A percentile compares a stretch with the other conserved stretches of the same genome.
Evolutionary conservation across 2,888 invertebrate genomes (phyloP).

Genomic region (Ectemnius lituratus): DNA sequence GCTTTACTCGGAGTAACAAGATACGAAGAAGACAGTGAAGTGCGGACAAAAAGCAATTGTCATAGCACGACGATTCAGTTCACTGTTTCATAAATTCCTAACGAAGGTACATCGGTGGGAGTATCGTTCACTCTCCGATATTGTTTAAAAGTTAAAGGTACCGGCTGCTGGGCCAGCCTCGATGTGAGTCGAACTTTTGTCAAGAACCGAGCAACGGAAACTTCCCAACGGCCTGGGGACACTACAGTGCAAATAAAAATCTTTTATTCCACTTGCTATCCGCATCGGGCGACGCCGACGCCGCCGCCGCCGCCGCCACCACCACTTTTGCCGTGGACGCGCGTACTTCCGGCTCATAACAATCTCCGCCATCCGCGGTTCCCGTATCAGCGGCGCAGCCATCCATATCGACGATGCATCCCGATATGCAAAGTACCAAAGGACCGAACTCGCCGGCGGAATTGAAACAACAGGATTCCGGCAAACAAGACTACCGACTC

Average conservation of each 20-base stretch:
- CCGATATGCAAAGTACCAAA: not conserved
- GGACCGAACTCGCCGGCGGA: not conserved
- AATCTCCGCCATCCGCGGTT: not conserved
- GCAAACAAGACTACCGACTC: not conserved
- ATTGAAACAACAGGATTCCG: not conserved
- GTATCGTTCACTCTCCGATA: not conserved
- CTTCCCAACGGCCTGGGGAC: not conserved
- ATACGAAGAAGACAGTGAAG: too few relatives aligned
- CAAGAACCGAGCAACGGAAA: not conserved
- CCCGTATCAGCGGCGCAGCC: too few relatives aligned
- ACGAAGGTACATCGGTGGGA: not conserved
- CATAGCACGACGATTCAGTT: too few relatives aligned
- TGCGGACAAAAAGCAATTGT: too few relatives aligned
- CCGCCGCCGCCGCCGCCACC: not conserved
- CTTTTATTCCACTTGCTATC: conserved; percentile 2
- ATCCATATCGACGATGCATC: not conserved
- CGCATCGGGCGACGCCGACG: not conserved
- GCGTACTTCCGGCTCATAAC: not conserved
- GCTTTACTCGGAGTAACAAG: too few relatives aligned
- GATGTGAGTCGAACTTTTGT: not conserved
- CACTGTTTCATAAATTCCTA: not conserved
- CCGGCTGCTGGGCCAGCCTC: not conserved
- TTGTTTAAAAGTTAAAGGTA: conserved; percentile 7
- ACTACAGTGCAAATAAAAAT: not conserved
- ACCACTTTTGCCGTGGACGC: not conserved